These are phyloP conservation scores for Sesia apiformis DNA, from an alignment of 2,888 invertebrate species.

Conservation along the genomic window DNA sequence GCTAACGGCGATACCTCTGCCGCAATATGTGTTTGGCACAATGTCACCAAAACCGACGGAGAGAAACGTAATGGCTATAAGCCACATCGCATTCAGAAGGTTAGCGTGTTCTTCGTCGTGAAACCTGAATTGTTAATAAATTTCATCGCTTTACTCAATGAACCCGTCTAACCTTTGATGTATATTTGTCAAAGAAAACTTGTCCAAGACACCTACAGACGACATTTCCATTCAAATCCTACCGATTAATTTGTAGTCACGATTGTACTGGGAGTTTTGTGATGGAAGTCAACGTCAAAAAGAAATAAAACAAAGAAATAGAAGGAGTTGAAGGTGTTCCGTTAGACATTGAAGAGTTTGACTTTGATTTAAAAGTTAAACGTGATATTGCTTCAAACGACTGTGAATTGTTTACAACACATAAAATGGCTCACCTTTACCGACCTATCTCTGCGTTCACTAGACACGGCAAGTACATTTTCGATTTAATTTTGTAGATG, in stretches of 20 bases:
- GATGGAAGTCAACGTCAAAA: slow-evolving; percentile 14
- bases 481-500: background rate
- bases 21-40: slow-evolving; percentile 99
- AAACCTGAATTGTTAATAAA: slow-evolving; percentile 83
- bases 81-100: slow-evolving; percentile 99
- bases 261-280: no score
- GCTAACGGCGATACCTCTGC: slow-evolving; percentile 98
- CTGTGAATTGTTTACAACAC: slow-evolving; percentile 41
- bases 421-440: slow-evolving; percentile 75
- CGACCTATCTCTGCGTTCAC: slow-evolving; percentile 31
- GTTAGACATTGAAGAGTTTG: slow-evolving; percentile 59
- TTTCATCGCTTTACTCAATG: slow-evolving; percentile 53
- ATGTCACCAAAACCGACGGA: slow-evolving; percentile 99
- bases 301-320: slow-evolving; percentile 34
- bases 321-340: slow-evolving; percentile 20
- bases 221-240: background rate
- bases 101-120: slow-evolving; percentile 99
- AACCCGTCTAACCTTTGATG: slow-evolving; percentile 18
- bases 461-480: slow-evolving; percentile 48
- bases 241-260: no score
- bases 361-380: slow-evolving; percentile 57
- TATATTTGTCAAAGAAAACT: background rate
- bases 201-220: background rate
- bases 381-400: slow-evolving; percentile 27
- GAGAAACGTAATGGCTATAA: slow-evolving; percentile 99